Evolutionary conservation across 2,888 invertebrate species (phyloP), one percentile per base, ranked within the genome.

Genomic region (Eupithecia centaureata): DNA sequence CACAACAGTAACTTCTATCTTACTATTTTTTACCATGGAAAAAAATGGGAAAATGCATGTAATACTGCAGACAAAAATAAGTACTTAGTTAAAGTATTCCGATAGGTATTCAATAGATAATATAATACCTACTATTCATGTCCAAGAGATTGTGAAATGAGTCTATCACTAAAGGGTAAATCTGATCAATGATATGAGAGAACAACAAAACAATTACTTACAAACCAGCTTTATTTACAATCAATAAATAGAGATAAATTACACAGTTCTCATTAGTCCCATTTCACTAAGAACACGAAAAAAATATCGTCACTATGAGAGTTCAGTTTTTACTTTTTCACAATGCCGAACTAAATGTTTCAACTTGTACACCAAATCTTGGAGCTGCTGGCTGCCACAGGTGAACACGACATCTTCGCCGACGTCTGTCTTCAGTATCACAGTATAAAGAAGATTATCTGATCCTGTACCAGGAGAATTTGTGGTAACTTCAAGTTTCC

Each of bases 291-390:
- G 2, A 5, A 38, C n/a, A 38, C 35, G n/a, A n/a, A n/a, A n/a
- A n/a, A n/a, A n/a, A n/a, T n/a, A n/a, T 7, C 7, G 27, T 33
- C 61, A 64, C 84, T 79, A 90, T 18, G 79, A 77, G 32, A 89
- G 78, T 73, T 91, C 87, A 71, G 68, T 86, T 82, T 89, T 92
- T 38, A 94, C 82, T 79, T 91, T 94, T 75, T 95, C 95, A 79
- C 95, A 94, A 79, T 95, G 95, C 74, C 95, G 86, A 61, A 94
- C 91, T 60, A 95, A 92, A 80, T 95, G 95, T 82, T 95, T 95
- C 27, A 96, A 84, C 85, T 95, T 95, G 77, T 95, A 95, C 68
- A 95, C 94, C 65, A 96, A 88, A 85, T 95, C 95, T 79, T 95
- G 95, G 58, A 96, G 80, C 78, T 95, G 94, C 73, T 95, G 95